Conservation (phyloP, 2,888 invertebrate species). For the Celastrina argiolus region DNA sequence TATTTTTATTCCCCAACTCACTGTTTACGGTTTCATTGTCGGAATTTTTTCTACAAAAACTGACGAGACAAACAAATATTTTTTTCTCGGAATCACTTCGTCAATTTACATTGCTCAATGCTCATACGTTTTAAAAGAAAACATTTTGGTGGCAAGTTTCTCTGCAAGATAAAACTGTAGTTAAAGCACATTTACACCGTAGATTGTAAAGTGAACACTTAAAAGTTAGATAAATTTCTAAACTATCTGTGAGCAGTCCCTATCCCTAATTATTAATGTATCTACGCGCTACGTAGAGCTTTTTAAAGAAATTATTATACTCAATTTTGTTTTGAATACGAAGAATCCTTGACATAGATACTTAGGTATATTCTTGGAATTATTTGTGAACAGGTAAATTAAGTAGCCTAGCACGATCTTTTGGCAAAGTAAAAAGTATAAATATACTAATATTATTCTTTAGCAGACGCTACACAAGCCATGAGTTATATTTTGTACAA, state of each 20-base stretch:
- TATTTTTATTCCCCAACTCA: constrained; percentile 42
- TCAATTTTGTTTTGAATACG: neutral
- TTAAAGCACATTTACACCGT: too few species aligned
- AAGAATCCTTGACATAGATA: neutral
- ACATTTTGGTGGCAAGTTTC: neutral
- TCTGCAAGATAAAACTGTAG: neutral
- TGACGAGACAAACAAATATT: neutral
- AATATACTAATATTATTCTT: too few species aligned
- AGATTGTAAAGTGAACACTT: too few species aligned
- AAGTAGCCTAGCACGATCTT: too few species aligned
- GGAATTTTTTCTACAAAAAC: neutral
- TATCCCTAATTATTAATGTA: too few species aligned
- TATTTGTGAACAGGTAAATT: neutral
- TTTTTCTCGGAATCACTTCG: neutral
- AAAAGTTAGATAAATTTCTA: too few species aligned
- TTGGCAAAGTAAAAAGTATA: too few species aligned
- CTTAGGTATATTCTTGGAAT: neutral
- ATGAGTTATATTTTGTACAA: too few species aligned
- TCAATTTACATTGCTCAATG: neutral
- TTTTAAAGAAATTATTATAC: neutral
- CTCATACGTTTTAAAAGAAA: neutral
- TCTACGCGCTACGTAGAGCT: neutral
- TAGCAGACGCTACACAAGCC: too few species aligned
- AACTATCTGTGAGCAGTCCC: too few species aligned
- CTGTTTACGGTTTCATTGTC: constrained; percentile 26